Conservation (phyloP, 2,113 vertebrate genomes). For the Plotosus lineatus region DNA sequence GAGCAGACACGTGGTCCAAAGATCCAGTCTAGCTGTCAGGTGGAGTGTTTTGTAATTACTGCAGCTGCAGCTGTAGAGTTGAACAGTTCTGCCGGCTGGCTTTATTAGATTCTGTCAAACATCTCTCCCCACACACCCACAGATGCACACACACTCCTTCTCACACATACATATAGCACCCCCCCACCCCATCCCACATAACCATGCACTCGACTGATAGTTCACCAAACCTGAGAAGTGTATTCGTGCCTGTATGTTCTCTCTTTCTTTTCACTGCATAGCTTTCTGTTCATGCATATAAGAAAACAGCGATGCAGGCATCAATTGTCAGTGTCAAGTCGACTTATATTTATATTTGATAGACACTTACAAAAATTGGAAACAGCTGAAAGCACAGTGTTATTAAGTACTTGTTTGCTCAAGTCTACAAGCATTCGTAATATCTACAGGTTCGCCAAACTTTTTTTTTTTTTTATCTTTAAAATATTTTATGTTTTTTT, state of each 20-base stretch:
- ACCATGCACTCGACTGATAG: background rate
- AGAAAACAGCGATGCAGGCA: background rate
- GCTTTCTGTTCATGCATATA: background rate
- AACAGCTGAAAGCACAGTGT: background rate
- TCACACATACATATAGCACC: background rate
- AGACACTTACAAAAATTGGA: background rate
- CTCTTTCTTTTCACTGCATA: background rate
- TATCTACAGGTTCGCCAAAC: background rate
- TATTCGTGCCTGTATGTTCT: background rate
- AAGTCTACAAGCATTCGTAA: background rate
- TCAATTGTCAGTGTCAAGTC: background rate
- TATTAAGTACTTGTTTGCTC: too few relatives aligned
- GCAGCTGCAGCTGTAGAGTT: conserved; percentile 51
- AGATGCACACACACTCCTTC: conserved; percentile 3
- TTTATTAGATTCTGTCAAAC: conserved; percentile 60
- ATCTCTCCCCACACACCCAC: conserved; percentile 43
- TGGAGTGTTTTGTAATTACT: conserved; percentile 63
- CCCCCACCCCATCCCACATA: background rate
- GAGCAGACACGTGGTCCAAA: conserved; percentile 17
- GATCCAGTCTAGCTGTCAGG: conserved; percentile 54
- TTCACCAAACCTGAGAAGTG: background rate
- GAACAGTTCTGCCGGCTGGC: conserved; percentile 50
- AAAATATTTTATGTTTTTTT: background rate
- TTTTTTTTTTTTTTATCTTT: background rate
- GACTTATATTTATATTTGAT: background rate